Evolutionary conservation across 1,140 invertebrate species (phyloP).

Genomic region (Oreohelix idahoensis): DNA sequence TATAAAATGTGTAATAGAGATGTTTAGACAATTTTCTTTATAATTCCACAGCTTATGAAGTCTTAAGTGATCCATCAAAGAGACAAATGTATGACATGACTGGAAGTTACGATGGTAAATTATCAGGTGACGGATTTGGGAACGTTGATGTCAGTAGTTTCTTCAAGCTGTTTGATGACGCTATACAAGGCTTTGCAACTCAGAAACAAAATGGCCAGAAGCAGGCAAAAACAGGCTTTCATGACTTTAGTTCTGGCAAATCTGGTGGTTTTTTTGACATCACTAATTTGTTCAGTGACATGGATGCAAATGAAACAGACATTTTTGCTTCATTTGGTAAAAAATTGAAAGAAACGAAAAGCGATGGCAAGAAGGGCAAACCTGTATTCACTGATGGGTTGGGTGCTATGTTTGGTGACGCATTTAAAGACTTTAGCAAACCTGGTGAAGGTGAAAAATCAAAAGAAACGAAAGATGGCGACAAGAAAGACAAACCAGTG

Average conservation of each 20-base stretch:
- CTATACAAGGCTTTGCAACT: slow-evolving; percentile 42
- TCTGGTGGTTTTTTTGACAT: slow-evolving; percentile 61
- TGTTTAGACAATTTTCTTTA: too few relatives aligned
- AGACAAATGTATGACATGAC: slow-evolving; percentile 93
- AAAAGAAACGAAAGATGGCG: too few relatives aligned
- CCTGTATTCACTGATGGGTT: slow-evolving; percentile 18
- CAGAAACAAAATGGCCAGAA: not conserved
- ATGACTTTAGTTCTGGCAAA: slow-evolving; percentile 51
- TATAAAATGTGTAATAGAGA: not conserved
- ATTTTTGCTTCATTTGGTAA: slow-evolving; percentile 46
- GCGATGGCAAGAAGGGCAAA: not conserved
- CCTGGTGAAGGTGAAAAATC: too few relatives aligned
- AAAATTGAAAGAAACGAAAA: slow-evolving; percentile 17
- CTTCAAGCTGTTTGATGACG: slow-evolving; percentile 65
- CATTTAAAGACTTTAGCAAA: too few relatives aligned
- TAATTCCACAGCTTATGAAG: slow-evolving; percentile 88
- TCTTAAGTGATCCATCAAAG: slow-evolving; percentile 92
- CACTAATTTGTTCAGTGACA: slow-evolving; percentile 64
- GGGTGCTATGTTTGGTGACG: slow-evolving; percentile 37
- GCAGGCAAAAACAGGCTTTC: slow-evolving; percentile 34
- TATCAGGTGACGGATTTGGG: slow-evolving; percentile 49
- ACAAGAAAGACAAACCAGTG: too few relatives aligned
- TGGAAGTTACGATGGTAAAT: slow-evolving; percentile 79
- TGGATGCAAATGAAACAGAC: slow-evolving; percentile 50
- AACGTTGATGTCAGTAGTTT: slow-evolving; percentile 67